These are phyloP conservation scores for Vireo griseus DNA, from an alignment of 2,797 vertebrate genomes.

Conservation along the genomic window DNA sequence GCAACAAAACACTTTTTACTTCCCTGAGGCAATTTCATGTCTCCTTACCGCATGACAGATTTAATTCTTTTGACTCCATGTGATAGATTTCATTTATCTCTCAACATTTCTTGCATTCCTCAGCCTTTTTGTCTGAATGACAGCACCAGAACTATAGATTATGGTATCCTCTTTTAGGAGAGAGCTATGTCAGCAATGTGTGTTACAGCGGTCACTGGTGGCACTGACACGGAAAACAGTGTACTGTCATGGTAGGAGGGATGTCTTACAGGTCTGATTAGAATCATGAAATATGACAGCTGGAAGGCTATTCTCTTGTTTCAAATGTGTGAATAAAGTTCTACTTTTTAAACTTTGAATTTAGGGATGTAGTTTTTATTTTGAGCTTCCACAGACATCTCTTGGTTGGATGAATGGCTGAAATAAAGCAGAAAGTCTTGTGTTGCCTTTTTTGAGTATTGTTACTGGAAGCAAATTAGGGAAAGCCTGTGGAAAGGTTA, in stretches of 20 bases:
- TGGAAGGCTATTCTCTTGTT: not conserved
- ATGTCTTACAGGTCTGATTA: not conserved
- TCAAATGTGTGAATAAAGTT: conserved; percentile 37
- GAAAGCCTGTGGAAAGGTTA: not conserved
- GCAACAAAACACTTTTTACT: not conserved
- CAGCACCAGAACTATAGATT: not conserved
- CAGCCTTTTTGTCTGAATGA: not conserved
- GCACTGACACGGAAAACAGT: not conserved
- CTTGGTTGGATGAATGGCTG: not conserved
- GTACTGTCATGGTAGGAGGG: no score
- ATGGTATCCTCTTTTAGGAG: not conserved
- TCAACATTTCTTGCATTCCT: not conserved
- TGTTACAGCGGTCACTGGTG: not conserved
- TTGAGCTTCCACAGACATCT: not conserved
- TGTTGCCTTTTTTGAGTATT: not conserved
- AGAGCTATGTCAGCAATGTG: not conserved
- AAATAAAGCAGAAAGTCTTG: not conserved
- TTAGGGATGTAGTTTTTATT: not conserved
- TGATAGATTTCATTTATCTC: not conserved
- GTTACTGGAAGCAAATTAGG: not conserved
- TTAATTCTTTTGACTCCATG: not conserved
- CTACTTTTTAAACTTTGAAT: not conserved
- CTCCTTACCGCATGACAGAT: not conserved
- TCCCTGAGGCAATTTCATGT: not conserved
- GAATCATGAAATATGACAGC: not conserved